Evolutionary conservation across 1,140 invertebrate species (phyloP).

Genomic region (Calliphora vicina): DNA sequence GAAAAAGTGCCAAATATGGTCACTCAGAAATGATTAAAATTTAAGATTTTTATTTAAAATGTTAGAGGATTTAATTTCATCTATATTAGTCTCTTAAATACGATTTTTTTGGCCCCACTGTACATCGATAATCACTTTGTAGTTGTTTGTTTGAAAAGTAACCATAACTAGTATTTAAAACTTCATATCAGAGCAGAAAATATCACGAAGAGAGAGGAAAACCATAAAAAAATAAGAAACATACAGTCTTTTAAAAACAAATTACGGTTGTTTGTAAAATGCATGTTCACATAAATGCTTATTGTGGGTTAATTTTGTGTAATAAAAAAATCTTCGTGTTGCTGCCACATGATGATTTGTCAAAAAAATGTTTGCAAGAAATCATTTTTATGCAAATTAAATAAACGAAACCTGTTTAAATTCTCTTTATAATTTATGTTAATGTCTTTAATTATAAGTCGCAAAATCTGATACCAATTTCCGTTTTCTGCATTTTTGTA

Average conservation of each 20-base stretch:
- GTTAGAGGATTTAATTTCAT: too few relatives aligned
- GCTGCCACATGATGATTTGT: background rate
- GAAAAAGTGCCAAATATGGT: too few relatives aligned
- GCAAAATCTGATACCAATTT: background rate
- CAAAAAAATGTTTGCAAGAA: background rate
- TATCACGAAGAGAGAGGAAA: background rate
- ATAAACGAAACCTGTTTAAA: background rate
- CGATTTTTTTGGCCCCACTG: too few relatives aligned
- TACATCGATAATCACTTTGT: too few relatives aligned
- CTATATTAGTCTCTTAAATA: too few relatives aligned
- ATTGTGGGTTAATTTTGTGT: background rate
- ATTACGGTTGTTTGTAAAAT: background rate
- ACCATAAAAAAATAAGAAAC: background rate
- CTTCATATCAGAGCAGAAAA: background rate
- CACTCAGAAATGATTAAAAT: too few relatives aligned
- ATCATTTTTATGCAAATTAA: slow-evolving; percentile 16
- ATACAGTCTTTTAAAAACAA: background rate
- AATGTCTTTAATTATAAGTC: background rate
- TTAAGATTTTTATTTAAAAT: too few relatives aligned
- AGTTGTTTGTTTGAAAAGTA: too few relatives aligned
- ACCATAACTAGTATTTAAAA: background rate
- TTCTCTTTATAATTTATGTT: background rate
- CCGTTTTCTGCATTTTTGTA: background rate
- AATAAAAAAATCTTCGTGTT: background rate
- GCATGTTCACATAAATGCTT: slow-evolving; percentile 16